Conservation (phyloP, 2,797 vertebrate species). For the Myoxocephalus aenaeus region DNA sequence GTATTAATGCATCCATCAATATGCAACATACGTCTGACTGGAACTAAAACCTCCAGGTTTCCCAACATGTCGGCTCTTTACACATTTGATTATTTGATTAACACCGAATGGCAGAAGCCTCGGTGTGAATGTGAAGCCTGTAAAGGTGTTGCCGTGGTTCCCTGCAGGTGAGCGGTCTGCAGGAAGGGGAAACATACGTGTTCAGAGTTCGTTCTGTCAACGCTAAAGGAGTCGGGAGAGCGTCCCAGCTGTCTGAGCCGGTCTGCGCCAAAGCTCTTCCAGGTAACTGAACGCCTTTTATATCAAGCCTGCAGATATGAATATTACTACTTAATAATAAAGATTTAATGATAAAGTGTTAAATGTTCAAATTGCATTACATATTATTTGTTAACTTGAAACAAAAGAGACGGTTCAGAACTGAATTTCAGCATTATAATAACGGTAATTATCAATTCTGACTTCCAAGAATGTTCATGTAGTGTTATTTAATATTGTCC, state of each 20-base stretch:
- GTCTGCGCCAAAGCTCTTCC: constrained; percentile 88
- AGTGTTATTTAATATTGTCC: background rate
- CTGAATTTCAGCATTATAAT: background rate
- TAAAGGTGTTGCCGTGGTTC: background rate
- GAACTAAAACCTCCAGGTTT: background rate
- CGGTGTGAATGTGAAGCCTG: background rate
- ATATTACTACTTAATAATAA: too few relatives aligned
- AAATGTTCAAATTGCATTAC: too few relatives aligned
- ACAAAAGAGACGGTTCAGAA: too few relatives aligned
- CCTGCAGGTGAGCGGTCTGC: constrained; percentile 87
- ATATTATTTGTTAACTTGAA: too few relatives aligned
- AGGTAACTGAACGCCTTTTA: constrained; percentile 81
- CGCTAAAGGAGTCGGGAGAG: constrained; percentile 85
- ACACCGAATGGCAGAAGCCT: too few relatives aligned
- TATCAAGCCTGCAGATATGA: background rate
- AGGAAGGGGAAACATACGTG: constrained; percentile 89
- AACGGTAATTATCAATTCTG: background rate
- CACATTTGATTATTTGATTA: too few relatives aligned
- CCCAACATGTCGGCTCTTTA: background rate
- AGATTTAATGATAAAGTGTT: too few relatives aligned
- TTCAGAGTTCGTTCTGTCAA: constrained; percentile 92
- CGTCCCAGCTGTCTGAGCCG: constrained; percentile 90
- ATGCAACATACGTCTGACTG: background rate
- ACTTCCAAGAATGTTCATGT: background rate
- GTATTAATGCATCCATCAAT: background rate